Percentiles rank a stretch among this genome's conserved stretches.
Conservation (phyloP, 53 echinoderm and acorn worm genomes). For the Apostichopus leukothele region DNA sequence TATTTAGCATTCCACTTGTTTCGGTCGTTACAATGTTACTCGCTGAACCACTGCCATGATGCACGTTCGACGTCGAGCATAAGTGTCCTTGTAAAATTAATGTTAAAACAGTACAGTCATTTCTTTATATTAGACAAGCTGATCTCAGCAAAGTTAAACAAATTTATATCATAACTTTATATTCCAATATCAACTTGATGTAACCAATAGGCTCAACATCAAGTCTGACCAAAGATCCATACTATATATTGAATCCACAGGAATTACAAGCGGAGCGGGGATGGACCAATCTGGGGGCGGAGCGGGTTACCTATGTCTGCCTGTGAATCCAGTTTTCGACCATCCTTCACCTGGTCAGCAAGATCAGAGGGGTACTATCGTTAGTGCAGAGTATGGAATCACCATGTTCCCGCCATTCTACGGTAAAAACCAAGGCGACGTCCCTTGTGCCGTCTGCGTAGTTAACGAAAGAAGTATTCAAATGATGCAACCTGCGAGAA, state of each 20-base stretch:
- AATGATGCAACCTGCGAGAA: slow-evolving; percentile 37
- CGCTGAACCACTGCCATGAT: too few species aligned
- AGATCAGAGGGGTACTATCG: not conserved
- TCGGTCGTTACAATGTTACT: too few species aligned
- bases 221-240: too few species aligned
- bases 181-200: too few species aligned
- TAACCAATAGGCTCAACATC: too few species aligned
- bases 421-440: slow-evolving; percentile 22
- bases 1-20: too few species aligned
- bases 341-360: not conserved
- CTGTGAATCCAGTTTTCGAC: slow-evolving; percentile 22
- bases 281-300: slow-evolving; percentile 15
- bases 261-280: slow-evolving; percentile 5
- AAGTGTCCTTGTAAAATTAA: too few species aligned
- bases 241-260: not conserved
- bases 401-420: slow-evolving; percentile 13
- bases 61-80: too few species aligned
- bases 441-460: slow-evolving; percentile 40
- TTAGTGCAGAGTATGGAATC: slow-evolving; percentile 29
- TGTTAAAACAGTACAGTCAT: too few species aligned
- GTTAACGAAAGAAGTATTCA: not conserved
- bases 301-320: slow-evolving; percentile 30
- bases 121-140: too few species aligned
- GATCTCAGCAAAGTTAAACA: too few species aligned
- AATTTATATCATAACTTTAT: too few species aligned